A percentile compares a stretch with the other conserved stretches of the same genome.
Evolutionary conservation across 2,888 invertebrate genomes (phyloP).

Genomic region (Leptarthrus brevirostris): DNA sequence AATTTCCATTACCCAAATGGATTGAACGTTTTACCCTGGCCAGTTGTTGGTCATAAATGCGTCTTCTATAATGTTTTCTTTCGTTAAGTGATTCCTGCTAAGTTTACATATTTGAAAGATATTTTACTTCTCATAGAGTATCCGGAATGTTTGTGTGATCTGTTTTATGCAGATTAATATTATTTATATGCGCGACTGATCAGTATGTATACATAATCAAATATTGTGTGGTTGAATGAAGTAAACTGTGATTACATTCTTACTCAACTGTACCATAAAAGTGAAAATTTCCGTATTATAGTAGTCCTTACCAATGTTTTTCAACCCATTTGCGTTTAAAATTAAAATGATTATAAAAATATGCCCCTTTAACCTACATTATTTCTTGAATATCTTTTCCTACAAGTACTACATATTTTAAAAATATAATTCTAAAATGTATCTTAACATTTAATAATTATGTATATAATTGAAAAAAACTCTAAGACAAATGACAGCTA

Average conservation of each 20-base stretch:
- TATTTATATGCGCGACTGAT: not conserved
- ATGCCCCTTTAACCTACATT: slow-evolving; percentile 46
- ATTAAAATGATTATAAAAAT: slow-evolving; percentile 28
- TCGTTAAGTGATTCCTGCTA: slow-evolving; percentile 1
- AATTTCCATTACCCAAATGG: slow-evolving; percentile 29
- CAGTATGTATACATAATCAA: too few species aligned
- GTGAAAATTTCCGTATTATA: too few species aligned
- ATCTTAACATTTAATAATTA: slow-evolving; percentile 10
- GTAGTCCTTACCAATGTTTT: not conserved
- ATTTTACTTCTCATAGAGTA: slow-evolving; percentile 6
- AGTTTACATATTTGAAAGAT: not conserved
- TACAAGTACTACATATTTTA: slow-evolving; percentile 8
- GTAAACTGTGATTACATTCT: too few species aligned
- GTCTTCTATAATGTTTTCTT: not conserved
- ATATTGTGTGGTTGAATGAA: too few species aligned
- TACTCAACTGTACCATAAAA: too few species aligned
- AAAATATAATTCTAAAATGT: slow-evolving; percentile 19
- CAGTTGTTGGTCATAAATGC: slow-evolving; percentile 4
- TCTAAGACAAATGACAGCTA: too few species aligned
- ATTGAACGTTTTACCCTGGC: slow-evolving; percentile 22
- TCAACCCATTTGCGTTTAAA: slow-evolving; percentile 36
- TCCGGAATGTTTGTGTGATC: slow-evolving; percentile 45
- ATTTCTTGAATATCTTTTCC: slow-evolving; percentile 49
- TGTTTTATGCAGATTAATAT: not conserved
- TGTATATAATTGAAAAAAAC: slow-evolving; percentile 13